Conservation (phyloP, 2,113 vertebrate species). For the Camelus bactrianus region DNA sequence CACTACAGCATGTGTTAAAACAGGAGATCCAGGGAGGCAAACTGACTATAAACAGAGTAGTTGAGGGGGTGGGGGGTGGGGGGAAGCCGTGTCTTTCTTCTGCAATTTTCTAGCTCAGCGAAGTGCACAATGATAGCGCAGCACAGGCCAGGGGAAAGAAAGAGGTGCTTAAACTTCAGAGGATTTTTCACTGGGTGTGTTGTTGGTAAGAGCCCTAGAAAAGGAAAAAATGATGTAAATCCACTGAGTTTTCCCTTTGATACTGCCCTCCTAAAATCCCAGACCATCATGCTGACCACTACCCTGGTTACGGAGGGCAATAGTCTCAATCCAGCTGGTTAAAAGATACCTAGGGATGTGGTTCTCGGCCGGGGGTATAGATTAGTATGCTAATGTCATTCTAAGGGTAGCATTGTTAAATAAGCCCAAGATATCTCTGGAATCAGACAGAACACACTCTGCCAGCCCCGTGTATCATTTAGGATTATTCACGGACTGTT, state of each 20-base stretch:
- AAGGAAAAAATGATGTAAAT: conserved; percentile 55
- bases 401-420: conserved; percentile 86
- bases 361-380: conserved; percentile 75
- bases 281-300: not conserved
- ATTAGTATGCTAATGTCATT: conserved; percentile 82
- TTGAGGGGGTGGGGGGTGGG: conserved; percentile 53
- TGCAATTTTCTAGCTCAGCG: conserved; percentile 47
- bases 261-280: not conserved
- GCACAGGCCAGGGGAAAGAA: not conserved
- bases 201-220: not conserved
- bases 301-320: conserved; percentile 40
- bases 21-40: conserved; percentile 72
- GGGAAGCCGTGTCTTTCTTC: conserved; percentile 44
- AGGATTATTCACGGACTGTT: conserved; percentile 71
- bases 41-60: conserved; percentile 77
- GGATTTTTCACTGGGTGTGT: conserved; percentile 9
- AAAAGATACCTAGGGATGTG: conserved; percentile 83
- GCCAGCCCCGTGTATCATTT: conserved; percentile 80
- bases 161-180: conserved; percentile 24
- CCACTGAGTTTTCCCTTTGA: not conserved
- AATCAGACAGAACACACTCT: conserved; percentile 78
- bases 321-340: conserved; percentile 75
- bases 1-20: conserved; percentile 78
- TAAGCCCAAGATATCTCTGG: conserved; percentile 81
- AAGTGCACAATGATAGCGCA: not conserved